These are phyloP conservation scores for Colostygia pectinataria DNA, from an alignment of 2,888 invertebrate species.

Conservation along the genomic window DNA sequence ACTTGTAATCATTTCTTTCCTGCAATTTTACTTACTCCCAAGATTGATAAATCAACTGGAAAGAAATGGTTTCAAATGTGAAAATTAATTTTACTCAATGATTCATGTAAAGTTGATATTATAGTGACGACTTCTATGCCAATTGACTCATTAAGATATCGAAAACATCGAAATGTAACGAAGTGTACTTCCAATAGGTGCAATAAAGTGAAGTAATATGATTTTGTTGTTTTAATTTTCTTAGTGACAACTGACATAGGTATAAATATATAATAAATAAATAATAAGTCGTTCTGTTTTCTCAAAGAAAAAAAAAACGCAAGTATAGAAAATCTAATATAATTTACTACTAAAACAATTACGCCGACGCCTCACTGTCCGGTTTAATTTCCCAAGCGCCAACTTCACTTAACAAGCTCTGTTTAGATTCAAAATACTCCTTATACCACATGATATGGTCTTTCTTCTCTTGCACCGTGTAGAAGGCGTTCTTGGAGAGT, in stretches of 20 bases:
- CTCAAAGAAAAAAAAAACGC: conserved; percentile 34
- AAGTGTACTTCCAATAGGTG: conserved; percentile 81
- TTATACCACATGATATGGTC: conserved; percentile 96
- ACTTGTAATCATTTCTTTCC: conserved; percentile 21
- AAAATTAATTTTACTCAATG: conserved; percentile 11
- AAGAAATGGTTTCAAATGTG: conserved; percentile 23
- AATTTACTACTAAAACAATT: conserved; percentile 27
- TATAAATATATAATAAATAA: no score
- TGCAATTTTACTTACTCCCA: no score
- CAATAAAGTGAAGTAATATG: conserved; percentile 76
- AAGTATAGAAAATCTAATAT: conserved; percentile 32
- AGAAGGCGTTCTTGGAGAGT: conserved; percentile 96
- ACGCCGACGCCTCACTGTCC: conserved; percentile 41
- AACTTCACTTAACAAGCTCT: conserved; percentile 86
- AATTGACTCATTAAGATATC: conserved; percentile 42
- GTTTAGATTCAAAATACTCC: conserved; percentile 93
- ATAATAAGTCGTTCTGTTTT: not conserved
- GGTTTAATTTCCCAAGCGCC: conserved; percentile 80
- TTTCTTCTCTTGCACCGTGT: conserved; percentile 93
- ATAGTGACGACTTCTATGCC: conserved; percentile 38
- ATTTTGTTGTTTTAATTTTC: conserved; percentile 41
- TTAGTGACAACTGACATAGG: no score
- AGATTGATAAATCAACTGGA: not conserved
- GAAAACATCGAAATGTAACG: conserved; percentile 69
- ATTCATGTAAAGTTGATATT: conserved; percentile 22